A percentile compares a stretch with the other conserved stretches of the same genome.
These are phyloP conservation scores for Cassiopea andromeda DNA, from an alignment of 30 jellyfish, hydroid and myxozoan species.

Conservation along the genomic window DNA sequence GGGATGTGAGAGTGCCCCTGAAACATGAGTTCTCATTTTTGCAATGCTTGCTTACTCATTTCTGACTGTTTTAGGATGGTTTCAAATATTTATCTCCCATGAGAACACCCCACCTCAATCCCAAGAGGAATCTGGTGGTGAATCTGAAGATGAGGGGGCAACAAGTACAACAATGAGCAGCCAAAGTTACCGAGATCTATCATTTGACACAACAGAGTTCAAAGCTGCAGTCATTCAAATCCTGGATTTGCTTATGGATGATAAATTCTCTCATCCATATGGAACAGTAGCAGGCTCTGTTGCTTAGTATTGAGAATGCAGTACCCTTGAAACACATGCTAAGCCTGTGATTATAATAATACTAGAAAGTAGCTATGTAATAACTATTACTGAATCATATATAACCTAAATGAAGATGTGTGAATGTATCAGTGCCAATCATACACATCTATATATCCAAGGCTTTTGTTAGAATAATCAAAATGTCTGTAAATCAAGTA, in stretches of 20 bases:
- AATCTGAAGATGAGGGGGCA: conserved; percentile 78
- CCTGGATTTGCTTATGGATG: conserved; percentile 83
- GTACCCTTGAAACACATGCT: too few species aligned
- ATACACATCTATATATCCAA: too few species aligned
- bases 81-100: conserved; percentile 78
- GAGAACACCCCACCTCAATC: conserved; percentile 54
- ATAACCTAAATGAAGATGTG: too few species aligned
- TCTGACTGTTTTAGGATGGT: conserved; percentile 72
- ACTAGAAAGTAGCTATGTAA: too few species aligned
- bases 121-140: conserved; percentile 65
- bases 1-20: too few species aligned
- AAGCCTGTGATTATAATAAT: too few species aligned
- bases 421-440: too few species aligned
- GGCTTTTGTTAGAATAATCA: too few species aligned
- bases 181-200: conserved; percentile 40
- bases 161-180: conserved; percentile 69
- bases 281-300: conserved; percentile 99
- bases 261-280: conserved; percentile 96
- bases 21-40: too few species aligned
- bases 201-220: conserved; percentile 81
- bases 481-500: too few species aligned
- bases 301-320: conserved; percentile 43
- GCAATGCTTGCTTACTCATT: not conserved
- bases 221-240: conserved; percentile 86
- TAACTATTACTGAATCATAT: too few species aligned